Percentiles rank a stretch among this genome's conserved stretches.
phyloP scores from a whole-genome alignment of 2,888 invertebrate species.

The Acrocera orbiculus region DNA sequence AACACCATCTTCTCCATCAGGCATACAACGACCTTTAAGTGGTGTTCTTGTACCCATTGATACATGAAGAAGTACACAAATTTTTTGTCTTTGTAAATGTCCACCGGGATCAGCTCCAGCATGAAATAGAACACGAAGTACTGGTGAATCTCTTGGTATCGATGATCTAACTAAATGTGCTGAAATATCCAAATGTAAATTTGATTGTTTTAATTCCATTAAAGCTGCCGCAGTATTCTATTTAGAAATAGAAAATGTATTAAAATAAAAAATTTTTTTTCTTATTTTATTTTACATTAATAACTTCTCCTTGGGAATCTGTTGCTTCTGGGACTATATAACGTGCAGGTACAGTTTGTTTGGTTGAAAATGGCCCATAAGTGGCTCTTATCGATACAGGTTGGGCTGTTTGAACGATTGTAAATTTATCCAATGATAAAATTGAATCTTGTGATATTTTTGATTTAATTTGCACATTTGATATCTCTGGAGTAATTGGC shows the following conservation, averaged over 20 bases:
- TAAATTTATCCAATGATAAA: slow-evolving; percentile 72
- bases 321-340: slow-evolving; percentile 75
- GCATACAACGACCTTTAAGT: slow-evolving; percentile 79
- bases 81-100: slow-evolving; percentile 56
- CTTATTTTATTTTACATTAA: slow-evolving; percentile 11
- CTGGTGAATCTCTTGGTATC: slow-evolving; percentile 75
- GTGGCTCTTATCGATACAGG: slow-evolving; percentile 82
- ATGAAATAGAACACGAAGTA: slow-evolving; percentile 83
- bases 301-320: slow-evolving; percentile 36
- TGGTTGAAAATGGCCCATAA: slow-evolving; percentile 88
- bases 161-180: slow-evolving; percentile 81
- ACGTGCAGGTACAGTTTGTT: slow-evolving; percentile 77
- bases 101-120: slow-evolving; percentile 75
- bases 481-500: slow-evolving; percentile 35
- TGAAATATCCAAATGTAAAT: slow-evolving; percentile 71
- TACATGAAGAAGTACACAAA: slow-evolving; percentile 67
- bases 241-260: slow-evolving; percentile 2
- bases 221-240: slow-evolving; percentile 39
- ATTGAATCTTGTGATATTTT: slow-evolving; percentile 45
- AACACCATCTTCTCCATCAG: slow-evolving; percentile 81
- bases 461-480: slow-evolving; percentile 21
- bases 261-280: background rate
- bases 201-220: slow-evolving; percentile 46
- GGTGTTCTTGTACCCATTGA: slow-evolving; percentile 40
- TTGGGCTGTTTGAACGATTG: slow-evolving; percentile 78